These are phyloP conservation scores for Neogale vison DNA, from an alignment of 2,113 vertebrate genomes.

Conservation along the genomic window DNA sequence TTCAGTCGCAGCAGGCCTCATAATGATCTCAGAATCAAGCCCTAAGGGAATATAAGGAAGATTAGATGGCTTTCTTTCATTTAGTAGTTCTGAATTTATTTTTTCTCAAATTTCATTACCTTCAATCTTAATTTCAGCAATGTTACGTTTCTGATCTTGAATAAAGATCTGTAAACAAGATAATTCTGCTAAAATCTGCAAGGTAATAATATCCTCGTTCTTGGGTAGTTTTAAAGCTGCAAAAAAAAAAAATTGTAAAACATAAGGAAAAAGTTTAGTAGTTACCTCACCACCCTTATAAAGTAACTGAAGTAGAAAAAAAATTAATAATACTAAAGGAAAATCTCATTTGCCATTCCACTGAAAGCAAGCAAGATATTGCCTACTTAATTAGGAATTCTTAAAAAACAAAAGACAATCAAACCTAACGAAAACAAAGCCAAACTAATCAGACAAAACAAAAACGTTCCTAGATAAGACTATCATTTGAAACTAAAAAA, in stretches of 20 bases:
- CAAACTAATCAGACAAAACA: conserved; percentile 22
- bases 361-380: background rate
- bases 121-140: conserved; percentile 96
- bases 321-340: background rate
- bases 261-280: background rate
- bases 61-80: background rate
- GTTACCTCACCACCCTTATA: background rate
- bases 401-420: background rate
- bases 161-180: conserved; percentile 95
- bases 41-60: conserved; percentile 82
- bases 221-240: conserved; percentile 89
- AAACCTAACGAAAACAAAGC: background rate
- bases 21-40: conserved; percentile 92
- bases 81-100: background rate
- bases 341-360: background rate
- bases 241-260: conserved; percentile 55
- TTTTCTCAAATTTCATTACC: conserved; percentile 84
- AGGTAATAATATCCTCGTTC: conserved; percentile 91
- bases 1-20: conserved; percentile 91
- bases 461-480: background rate
- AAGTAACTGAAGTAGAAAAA: conserved; percentile 4
- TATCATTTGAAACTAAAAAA: conserved; percentile 35
- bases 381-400: background rate
- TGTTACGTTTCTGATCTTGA: conserved; percentile 90
- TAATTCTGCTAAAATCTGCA: conserved; percentile 93